phyloP scores from a whole-genome alignment of 2,888 invertebrate genomes.

The Andricus quercusramuli region DNA sequence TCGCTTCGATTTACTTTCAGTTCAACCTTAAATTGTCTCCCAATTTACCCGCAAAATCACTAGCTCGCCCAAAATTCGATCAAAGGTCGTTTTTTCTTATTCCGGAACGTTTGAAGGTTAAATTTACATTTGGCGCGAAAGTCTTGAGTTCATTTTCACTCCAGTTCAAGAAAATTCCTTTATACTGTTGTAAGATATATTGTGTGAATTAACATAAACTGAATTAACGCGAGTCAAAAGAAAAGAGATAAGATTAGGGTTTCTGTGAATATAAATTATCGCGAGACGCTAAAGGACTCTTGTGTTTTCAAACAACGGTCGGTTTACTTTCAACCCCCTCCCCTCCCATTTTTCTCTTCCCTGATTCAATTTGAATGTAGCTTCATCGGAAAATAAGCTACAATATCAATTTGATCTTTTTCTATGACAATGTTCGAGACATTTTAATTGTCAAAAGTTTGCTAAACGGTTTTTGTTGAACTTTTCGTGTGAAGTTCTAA shows the following conservation, averaged over 20 bases:
- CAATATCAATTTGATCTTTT: neutral
- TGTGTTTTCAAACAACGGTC: conserved; percentile 23
- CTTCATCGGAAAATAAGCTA: neutral
- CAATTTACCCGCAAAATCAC: neutral
- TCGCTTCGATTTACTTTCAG: neutral
- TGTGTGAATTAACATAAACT: neutral
- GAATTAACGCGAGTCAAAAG: neutral
- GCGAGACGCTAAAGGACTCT: conserved; percentile 14
- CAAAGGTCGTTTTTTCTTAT: conserved; percentile 5
- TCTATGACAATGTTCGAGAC: neutral
- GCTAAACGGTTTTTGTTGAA: neutral
- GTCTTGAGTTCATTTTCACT: conserved; percentile 45
- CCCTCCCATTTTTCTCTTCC: neutral
- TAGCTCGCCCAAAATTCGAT: neutral
- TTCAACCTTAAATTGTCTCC: neutral
- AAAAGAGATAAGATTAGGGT: neutral
- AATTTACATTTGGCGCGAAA: conserved; percentile 72
- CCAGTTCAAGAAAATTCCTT: neutral
- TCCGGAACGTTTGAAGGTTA: conserved; percentile 58
- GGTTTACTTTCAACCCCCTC: conserved; percentile 31
- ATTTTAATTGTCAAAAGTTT: neutral
- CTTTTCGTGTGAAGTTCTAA: neutral
- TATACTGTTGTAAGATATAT: neutral
- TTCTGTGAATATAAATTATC: neutral
- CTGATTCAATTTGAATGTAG: conserved; percentile 21